Evolutionary conservation across 2,113 vertebrate species (phyloP).

Genomic region (Mormoops blainvillei): DNA sequence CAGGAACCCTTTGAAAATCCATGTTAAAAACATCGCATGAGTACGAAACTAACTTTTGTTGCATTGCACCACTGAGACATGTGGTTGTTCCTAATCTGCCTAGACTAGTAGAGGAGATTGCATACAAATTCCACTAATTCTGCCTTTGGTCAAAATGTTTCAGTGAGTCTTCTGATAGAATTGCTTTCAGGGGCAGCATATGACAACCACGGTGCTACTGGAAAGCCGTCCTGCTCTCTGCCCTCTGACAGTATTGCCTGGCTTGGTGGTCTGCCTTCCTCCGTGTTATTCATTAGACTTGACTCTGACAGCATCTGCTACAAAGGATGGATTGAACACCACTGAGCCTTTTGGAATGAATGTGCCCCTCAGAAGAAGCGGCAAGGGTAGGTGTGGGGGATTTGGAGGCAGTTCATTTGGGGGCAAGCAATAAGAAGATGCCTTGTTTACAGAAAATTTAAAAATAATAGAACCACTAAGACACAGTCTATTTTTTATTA

Average conservation of each 20-base stretch:
- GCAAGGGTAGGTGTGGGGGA: rapidly evolving
- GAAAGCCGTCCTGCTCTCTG: neutral
- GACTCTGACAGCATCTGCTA: neutral
- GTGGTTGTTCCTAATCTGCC: neutral
- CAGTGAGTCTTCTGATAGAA: neutral
- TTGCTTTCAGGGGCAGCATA: neutral
- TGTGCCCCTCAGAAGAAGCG: neutral
- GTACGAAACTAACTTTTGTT: neutral
- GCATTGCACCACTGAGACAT: neutral
- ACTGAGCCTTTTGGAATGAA: neutral
- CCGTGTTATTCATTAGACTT: neutral
- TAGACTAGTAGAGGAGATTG: neutral
- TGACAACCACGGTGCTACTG: neutral
- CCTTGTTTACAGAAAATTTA: neutral
- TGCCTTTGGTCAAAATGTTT: neutral
- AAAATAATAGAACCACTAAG: neutral
- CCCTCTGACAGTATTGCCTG: rapidly evolving
- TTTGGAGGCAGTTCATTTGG: neutral
- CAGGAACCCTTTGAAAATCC: neutral
- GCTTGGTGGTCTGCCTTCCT: neutral
- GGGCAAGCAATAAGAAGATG: neutral
- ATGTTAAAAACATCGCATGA: neutral
- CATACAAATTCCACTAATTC: too few species aligned
- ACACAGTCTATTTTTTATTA: neutral
- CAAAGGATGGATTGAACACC: neutral